Percentiles rank a stretch among this genome's conserved stretches.
Conservation (phyloP, 2,113 vertebrate species). For the Sterna hirundo region DNA sequence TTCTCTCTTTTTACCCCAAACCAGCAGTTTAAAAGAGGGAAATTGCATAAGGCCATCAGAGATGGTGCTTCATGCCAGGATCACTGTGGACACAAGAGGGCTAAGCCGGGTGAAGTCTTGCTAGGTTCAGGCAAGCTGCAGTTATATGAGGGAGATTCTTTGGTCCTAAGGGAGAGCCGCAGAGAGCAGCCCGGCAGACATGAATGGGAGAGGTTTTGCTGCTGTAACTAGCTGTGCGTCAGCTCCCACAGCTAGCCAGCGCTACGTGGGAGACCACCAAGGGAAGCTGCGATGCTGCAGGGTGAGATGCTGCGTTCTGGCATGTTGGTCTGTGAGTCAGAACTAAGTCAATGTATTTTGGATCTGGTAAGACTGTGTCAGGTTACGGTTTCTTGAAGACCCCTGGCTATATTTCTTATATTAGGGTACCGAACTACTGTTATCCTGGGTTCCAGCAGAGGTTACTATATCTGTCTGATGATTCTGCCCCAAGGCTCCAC, state of each 20-base stretch:
- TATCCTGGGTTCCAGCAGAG: neutral
- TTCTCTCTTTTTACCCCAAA: neutral
- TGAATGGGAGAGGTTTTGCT: neutral
- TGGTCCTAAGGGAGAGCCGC: accelerated
- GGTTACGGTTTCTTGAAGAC: neutral
- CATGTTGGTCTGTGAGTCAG: neutral
- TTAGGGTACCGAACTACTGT: neutral
- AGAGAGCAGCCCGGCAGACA: neutral
- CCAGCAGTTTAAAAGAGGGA: neutral
- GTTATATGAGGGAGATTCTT: accelerated
- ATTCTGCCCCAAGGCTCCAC: neutral
- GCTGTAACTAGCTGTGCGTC: neutral
- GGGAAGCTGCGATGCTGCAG: neutral
- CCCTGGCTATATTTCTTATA: neutral
- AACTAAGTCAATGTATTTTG: neutral
- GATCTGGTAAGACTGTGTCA: neutral
- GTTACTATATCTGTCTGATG: neutral
- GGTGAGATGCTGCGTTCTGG: neutral
- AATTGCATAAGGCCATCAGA: neutral
- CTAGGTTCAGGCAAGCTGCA: neutral
- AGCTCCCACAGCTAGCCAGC: neutral
- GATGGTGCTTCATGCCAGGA: neutral
- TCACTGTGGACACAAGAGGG: neutral
- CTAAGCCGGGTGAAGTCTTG: accelerated
- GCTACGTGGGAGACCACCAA: neutral